phyloP scores from a whole-genome alignment of 2,113 vertebrate genomes.

The Mobula hypostoma region DNA sequence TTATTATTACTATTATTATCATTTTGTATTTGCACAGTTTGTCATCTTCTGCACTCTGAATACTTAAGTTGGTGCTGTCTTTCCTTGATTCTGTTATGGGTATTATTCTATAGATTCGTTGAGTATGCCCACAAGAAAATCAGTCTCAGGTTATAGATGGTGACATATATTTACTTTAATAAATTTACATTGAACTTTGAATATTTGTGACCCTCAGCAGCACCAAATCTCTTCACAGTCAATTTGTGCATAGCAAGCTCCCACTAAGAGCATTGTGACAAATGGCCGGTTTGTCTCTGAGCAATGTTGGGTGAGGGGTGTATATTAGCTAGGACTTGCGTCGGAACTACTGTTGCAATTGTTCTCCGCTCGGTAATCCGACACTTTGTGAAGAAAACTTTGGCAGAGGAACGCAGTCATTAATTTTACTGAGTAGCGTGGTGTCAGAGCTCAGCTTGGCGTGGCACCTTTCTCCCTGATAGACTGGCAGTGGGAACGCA shows the following conservation, averaged over 20 bases:
- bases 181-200: too few relatives aligned
- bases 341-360: not conserved
- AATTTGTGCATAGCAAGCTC: not conserved
- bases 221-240: not conserved
- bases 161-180: too few relatives aligned
- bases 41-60: too few relatives aligned
- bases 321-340: not conserved
- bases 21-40: too few relatives aligned
- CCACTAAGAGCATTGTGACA: not conserved
- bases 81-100: too few relatives aligned
- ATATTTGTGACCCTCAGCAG: too few relatives aligned
- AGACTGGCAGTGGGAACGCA: not conserved
- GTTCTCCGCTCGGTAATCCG: not conserved
- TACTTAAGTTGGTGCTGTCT: too few relatives aligned
- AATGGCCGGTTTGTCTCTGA: not conserved
- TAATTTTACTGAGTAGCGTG: not conserved
- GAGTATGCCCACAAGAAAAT: too few relatives aligned
- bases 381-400: not conserved
- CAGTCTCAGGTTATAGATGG: too few relatives aligned
- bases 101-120: too few relatives aligned
- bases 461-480: not conserved
- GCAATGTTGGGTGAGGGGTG: not conserved
- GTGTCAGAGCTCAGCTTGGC: not conserved
- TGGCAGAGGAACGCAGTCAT: not conserved
- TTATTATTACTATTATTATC: too few relatives aligned